These are phyloP conservation scores for Falco columbarius DNA, from an alignment of 2,797 vertebrate genomes.

Conservation along the genomic window DNA sequence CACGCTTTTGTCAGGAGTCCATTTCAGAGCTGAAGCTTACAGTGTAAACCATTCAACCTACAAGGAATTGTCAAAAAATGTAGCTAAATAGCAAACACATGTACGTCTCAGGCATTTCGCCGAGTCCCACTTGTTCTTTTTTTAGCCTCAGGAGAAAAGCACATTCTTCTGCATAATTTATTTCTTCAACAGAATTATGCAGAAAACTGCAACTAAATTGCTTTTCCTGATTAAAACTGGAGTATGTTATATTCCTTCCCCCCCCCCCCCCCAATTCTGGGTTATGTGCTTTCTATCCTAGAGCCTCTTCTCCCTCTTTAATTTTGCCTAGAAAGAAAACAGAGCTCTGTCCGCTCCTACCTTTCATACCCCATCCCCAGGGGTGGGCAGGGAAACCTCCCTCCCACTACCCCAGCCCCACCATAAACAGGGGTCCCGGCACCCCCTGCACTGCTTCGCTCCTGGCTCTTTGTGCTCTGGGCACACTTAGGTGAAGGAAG, in stretches of 20 bases:
- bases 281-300: background rate
- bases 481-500: background rate
- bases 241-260: background rate
- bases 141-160: slow-evolving; percentile 60
- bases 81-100: slow-evolving; percentile 52
- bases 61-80: background rate
- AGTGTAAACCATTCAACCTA: slow-evolving; percentile 30
- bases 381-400: background rate
- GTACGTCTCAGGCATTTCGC: slow-evolving; percentile 49
- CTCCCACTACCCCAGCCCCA: background rate
- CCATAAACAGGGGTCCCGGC: background rate
- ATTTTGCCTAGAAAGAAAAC: background rate
- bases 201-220: slow-evolving; percentile 63
- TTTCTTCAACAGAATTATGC: slow-evolving; percentile 56
- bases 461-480: background rate
- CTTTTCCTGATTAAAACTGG: slow-evolving; percentile 61
- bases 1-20: background rate
- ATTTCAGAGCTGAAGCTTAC: background rate
- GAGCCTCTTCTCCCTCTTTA: background rate
- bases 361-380: background rate
- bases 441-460: background rate
- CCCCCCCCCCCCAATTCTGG: background rate
- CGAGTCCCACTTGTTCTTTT: slow-evolving; percentile 49
- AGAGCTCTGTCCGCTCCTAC: background rate
- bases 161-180: slow-evolving; percentile 63